phyloP scores from a whole-genome alignment of 1,140 invertebrate genomes.

The Acyrthosiphon pisum region DNA sequence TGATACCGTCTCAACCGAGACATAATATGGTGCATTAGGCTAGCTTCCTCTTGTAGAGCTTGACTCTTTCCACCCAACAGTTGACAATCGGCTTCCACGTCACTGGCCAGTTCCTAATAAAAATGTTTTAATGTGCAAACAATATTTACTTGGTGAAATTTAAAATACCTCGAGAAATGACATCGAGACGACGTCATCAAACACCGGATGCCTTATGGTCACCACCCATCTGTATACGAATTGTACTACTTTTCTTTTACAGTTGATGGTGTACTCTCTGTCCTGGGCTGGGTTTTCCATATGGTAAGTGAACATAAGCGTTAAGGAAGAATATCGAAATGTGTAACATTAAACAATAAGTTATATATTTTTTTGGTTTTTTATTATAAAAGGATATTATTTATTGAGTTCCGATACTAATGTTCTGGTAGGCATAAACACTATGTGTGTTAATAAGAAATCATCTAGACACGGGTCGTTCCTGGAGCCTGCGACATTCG shows the following conservation, averaged over 20 bases:
- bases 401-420: slow-evolving; percentile 78
- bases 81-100: slow-evolving; percentile 71
- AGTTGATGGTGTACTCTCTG: slow-evolving; percentile 75
- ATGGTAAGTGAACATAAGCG: slow-evolving; percentile 66
- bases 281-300: slow-evolving; percentile 71
- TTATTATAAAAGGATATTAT: slow-evolving; percentile 74
- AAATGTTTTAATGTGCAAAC: not conserved
- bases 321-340: slow-evolving; percentile 64
- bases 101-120: slow-evolving; percentile 72
- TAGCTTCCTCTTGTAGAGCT: slow-evolving; percentile 67
- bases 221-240: slow-evolving; percentile 82
- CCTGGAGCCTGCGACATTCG: slow-evolving; percentile 62
- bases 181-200: slow-evolving; percentile 68
- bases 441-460: slow-evolving; percentile 86
- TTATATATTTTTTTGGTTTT: not conserved
- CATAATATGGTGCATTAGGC: slow-evolving; percentile 73
- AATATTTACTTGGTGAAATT: not conserved
- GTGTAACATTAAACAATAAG: not conserved
- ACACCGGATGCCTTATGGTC: slow-evolving; percentile 76
- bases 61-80: slow-evolving; percentile 65
- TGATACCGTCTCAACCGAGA: slow-evolving; percentile 69
- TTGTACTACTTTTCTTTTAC: slow-evolving; percentile 78
- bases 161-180: slow-evolving; percentile 37
- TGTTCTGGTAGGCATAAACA: slow-evolving; percentile 82
- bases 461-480: slow-evolving; percentile 81